phyloP scores from a whole-genome alignment of 2,888 invertebrate genomes.

The Timandra comae region DNA sequence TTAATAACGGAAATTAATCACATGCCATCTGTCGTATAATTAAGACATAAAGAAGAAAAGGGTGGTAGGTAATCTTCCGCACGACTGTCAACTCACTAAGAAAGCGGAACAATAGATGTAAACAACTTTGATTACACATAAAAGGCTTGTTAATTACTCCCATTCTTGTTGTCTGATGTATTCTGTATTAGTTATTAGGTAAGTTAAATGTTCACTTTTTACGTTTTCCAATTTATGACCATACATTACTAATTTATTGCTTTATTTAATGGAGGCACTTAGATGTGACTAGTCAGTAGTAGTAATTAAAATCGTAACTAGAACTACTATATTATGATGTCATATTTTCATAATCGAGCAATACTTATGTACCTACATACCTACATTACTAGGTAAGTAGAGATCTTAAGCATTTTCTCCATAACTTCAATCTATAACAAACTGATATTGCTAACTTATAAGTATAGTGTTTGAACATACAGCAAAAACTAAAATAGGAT shows the following conservation, averaged over 20 bases:
- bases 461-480: too few species aligned
- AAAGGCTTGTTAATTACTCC: slow-evolving; percentile 34
- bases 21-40: slow-evolving; percentile 20
- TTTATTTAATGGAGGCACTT: too few species aligned
- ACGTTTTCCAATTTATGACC: slow-evolving; percentile 18
- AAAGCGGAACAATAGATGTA: slow-evolving; percentile 50
- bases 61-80: slow-evolving; percentile 20
- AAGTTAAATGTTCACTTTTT: slow-evolving; percentile 34
- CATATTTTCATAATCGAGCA: too few species aligned
- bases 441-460: too few species aligned
- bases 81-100: slow-evolving; percentile 23
- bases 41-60: slow-evolving; percentile 19
- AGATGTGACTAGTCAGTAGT: too few species aligned
- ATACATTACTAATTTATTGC: not conserved
- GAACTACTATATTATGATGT: too few species aligned
- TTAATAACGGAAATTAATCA: slow-evolving; percentile 16
- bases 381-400: too few species aligned
- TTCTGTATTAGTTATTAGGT: slow-evolving; percentile 12
- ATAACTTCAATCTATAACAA: too few species aligned
- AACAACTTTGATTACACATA: slow-evolving; percentile 41
- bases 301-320: too few species aligned
- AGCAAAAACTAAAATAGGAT: too few species aligned
- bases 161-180: slow-evolving; percentile 18
- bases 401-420: too few species aligned
- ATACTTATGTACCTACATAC: too few species aligned